Evolutionary conservation across 1,140 invertebrate species (phyloP).

Genomic region (Calycopis cecrops): DNA sequence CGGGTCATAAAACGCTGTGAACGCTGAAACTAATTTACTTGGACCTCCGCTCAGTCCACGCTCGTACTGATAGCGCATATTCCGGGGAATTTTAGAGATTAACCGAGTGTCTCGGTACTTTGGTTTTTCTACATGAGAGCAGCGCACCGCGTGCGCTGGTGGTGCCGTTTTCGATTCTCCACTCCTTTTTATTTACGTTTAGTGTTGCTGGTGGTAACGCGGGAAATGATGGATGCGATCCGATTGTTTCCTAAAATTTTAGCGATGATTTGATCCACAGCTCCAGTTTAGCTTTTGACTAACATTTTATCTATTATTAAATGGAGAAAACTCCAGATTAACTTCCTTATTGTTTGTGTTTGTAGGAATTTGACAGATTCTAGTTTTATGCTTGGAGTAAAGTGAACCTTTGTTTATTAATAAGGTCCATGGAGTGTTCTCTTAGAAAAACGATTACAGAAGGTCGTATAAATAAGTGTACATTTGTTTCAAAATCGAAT

Average conservation of each 20-base stretch:
- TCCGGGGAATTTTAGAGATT: constrained; percentile 11
- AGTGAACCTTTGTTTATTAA: no score
- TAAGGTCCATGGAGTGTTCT: no score
- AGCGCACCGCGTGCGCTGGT: constrained; percentile 34
- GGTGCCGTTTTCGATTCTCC: constrained; percentile 45
- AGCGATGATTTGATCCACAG: no score
- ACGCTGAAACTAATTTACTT: constrained; percentile 50
- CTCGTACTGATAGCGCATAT: constrained; percentile 17
- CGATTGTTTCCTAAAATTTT: neutral
- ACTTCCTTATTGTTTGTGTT: no score
- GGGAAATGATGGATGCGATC: neutral
- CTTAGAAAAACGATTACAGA: no score
- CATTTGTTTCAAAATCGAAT: no score
- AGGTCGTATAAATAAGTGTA: no score
- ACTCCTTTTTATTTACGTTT: constrained; percentile 23
- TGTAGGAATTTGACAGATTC: no score
- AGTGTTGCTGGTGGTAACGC: neutral
- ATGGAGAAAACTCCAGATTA: no score
- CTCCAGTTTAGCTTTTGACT: no score
- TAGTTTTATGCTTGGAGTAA: no score
- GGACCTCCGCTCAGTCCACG: constrained; percentile 34
- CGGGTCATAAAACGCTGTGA: constrained; percentile 69
- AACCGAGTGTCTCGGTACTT: constrained; percentile 46
- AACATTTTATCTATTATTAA: no score
- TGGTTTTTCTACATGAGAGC: constrained; percentile 48